Evolutionary conservation across 1,140 invertebrate species (phyloP).

Genomic region (Delia radicum): DNA sequence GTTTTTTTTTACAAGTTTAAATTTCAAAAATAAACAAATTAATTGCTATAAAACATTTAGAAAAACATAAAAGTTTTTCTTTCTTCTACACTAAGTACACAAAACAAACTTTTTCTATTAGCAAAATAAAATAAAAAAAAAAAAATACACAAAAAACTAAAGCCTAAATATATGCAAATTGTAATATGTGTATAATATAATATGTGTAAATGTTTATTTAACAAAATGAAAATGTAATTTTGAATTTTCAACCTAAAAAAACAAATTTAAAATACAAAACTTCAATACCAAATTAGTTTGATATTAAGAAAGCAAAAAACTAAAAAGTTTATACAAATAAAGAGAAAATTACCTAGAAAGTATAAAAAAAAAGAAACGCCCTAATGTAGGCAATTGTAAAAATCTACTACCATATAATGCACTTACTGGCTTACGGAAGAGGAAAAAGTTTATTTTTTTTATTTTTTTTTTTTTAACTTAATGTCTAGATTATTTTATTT

Average conservation of each 20-base stretch:
- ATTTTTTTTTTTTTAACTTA: not conserved
- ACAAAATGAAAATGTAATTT: conserved; percentile 15
- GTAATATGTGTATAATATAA: not conserved
- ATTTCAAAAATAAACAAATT: not conserved
- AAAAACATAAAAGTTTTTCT: not conserved
- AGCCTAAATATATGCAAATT: not conserved
- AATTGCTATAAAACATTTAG: not conserved
- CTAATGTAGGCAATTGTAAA: not conserved
- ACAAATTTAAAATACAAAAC: not conserved
- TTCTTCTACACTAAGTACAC: not conserved
- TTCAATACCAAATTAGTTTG: too few relatives aligned
- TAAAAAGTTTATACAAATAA: too few relatives aligned
- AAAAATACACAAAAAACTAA: not conserved
- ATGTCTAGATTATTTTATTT: not conserved
- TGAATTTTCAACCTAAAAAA: not conserved
- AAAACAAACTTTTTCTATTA: not conserved
- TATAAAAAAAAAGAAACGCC: not conserved
- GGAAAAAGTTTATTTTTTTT: not conserved
- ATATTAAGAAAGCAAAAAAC: too few relatives aligned
- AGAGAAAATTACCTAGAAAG: not conserved
- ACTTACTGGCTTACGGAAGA: not conserved
- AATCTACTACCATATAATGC: not conserved
- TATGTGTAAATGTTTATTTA: not conserved
- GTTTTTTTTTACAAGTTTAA: not conserved
- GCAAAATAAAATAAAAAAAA: too few relatives aligned